These are phyloP conservation scores for Acronicta aceris DNA, from an alignment of 2,888 invertebrate species.

Conservation along the genomic window DNA sequence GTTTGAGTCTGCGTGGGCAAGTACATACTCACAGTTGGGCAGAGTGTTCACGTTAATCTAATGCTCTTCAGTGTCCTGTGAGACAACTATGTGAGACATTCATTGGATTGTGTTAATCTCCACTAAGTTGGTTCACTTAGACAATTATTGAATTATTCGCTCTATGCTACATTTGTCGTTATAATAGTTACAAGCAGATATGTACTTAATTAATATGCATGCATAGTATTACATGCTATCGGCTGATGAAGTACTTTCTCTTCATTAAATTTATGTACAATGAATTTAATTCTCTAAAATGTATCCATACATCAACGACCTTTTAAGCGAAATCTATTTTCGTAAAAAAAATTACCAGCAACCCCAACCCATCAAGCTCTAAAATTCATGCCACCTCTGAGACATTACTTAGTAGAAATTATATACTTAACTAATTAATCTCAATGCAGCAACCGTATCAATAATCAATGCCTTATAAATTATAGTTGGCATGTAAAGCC, in stretches of 20 bases:
- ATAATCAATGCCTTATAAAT: slow-evolving; percentile 62
- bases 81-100: slow-evolving; percentile 65
- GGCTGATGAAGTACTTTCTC: neutral
- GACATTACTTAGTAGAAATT: neutral
- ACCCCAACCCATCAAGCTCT: no score
- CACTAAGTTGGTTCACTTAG: slow-evolving; percentile 53
- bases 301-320: no score
- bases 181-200: slow-evolving; percentile 8
- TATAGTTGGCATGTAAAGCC: slow-evolving; percentile 62
- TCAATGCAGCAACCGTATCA: slow-evolving; percentile 25
- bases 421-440: neutral
- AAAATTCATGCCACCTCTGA: neutral
- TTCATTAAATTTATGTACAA: neutral
- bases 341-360: no score
- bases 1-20: slow-evolving; percentile 52
- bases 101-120: slow-evolving; percentile 71
- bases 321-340: no score
- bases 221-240: neutral
- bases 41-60: slow-evolving; percentile 70
- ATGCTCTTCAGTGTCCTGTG: slow-evolving; percentile 57
- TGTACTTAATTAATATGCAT: neutral
- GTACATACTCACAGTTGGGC: slow-evolving; percentile 37
- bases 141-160: slow-evolving; percentile 58
- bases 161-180: slow-evolving; percentile 14
- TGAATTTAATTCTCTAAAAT: no score